These are phyloP conservation scores for Lithobates sylvaticus DNA, from an alignment of 2,797 vertebrate species.

Conservation along the genomic window DNA sequence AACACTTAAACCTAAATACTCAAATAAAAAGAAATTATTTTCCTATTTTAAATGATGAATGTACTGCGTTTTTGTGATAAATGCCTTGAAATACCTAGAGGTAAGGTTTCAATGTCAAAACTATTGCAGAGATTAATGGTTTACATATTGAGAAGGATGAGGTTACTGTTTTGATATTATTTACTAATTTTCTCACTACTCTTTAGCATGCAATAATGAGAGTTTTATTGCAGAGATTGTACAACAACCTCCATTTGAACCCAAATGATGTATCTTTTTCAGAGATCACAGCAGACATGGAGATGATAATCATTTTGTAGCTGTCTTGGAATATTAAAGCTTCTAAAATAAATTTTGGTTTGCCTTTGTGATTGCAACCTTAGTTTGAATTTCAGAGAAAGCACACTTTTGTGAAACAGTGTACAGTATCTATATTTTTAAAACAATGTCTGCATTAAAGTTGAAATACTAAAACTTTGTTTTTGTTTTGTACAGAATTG, in stretches of 20 bases:
- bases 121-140: constrained; percentile 39
- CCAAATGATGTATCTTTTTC: constrained; percentile 37
- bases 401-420: neutral
- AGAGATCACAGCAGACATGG: constrained; percentile 15
- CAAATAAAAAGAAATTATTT: constrained; percentile 62
- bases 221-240: constrained; percentile 33
- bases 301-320: constrained; percentile 27
- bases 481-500: too few species aligned
- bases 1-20: constrained; percentile 64
- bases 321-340: constrained; percentile 17
- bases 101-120: constrained; percentile 53
- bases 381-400: neutral
- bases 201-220: constrained; percentile 43
- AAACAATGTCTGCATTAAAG: too few species aligned
- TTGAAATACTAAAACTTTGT: too few species aligned
- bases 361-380: neutral
- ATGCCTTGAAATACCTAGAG: constrained; percentile 41
- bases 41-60: constrained; percentile 63
- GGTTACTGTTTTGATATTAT: constrained; percentile 49
- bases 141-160: constrained; percentile 40
- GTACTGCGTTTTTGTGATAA: constrained; percentile 56
- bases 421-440: neutral
- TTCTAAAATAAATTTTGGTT: neutral
- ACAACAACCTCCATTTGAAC: constrained; percentile 45
- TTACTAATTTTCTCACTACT: constrained; percentile 48